Evolutionary conservation across 2,113 vertebrate genomes (phyloP).

Genomic region (Oophaga pumilio): DNA sequence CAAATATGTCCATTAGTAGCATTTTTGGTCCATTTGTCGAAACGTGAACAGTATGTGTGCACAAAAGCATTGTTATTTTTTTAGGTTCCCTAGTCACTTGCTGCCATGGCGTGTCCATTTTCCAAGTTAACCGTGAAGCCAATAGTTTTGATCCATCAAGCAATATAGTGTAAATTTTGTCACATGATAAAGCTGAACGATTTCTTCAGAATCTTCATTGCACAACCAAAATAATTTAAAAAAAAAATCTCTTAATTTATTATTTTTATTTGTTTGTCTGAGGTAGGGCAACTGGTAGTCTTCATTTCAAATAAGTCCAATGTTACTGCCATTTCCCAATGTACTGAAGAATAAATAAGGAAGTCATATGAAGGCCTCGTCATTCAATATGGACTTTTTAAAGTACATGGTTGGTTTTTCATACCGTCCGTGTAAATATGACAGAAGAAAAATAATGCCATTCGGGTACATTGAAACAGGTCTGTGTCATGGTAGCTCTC

Average conservation of each 20-base stretch:
- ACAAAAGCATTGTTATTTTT: neutral
- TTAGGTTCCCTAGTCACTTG: slow-evolving; percentile 58
- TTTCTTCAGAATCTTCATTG: slow-evolving; percentile 75
- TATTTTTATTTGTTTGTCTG: slow-evolving; percentile 68
- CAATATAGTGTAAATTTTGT: slow-evolving; percentile 60
- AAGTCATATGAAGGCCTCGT: slow-evolving; percentile 49
- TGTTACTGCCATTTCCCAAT: slow-evolving; percentile 68
- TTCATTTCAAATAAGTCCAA: slow-evolving; percentile 69
- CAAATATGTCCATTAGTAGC: slow-evolving; percentile 26
- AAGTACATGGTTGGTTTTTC: slow-evolving; percentile 61
- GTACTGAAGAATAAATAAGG: slow-evolving; percentile 66
- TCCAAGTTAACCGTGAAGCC: slow-evolving; percentile 62
- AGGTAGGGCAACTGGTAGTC: slow-evolving; percentile 87
- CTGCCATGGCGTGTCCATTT: slow-evolving; percentile 62
- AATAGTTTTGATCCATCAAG: slow-evolving; percentile 63
- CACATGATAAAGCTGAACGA: slow-evolving; percentile 67
- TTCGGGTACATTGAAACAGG: slow-evolving; percentile 60
- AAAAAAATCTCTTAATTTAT: slow-evolving; percentile 62
- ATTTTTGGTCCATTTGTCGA: slow-evolving; percentile 52
- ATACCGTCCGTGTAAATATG: slow-evolving; percentile 60
- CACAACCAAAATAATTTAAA: slow-evolving; percentile 78
- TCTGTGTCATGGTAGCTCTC: slow-evolving; percentile 63
- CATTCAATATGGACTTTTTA: slow-evolving; percentile 60
- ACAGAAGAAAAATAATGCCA: slow-evolving; percentile 64
- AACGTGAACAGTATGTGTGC: slow-evolving; percentile 16